Percentiles rank a stretch among this genome's conserved stretches.
phyloP scores from a whole-genome alignment of 1,140 invertebrate species.

The Bombyx mori region DNA sequence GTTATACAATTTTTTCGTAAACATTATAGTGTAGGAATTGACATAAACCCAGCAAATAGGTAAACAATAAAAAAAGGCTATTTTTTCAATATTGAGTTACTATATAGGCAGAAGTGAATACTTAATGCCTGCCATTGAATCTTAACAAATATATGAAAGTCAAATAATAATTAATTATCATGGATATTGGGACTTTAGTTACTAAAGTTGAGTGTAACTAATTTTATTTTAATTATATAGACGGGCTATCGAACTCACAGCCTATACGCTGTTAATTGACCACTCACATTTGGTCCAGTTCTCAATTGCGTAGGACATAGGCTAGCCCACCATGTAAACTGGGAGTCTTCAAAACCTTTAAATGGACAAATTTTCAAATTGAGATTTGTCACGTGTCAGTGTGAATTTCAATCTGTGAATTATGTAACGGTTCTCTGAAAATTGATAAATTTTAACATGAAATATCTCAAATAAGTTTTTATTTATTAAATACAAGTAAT shows the following conservation, averaged over 20 bases:
- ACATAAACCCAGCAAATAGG: constrained; percentile 13
- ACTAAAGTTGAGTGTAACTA: constrained; percentile 18
- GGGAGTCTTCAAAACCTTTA: too few relatives aligned
- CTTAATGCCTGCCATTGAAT: constrained; percentile 8
- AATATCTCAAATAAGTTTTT: neutral
- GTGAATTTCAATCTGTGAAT: neutral
- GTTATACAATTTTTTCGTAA: neutral
- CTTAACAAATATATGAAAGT: constrained; percentile 15
- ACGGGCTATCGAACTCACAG: too few relatives aligned
- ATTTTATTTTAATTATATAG: constrained; percentile 9
- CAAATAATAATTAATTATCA: constrained; percentile 32
- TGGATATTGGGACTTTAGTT: constrained; percentile 6
- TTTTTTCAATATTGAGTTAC: constrained; percentile 18
- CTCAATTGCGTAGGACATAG: too few relatives aligned
- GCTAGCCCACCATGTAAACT: too few relatives aligned
- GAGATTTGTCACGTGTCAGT: neutral
- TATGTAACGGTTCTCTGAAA: neutral
- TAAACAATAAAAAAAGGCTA: constrained; percentile 7
- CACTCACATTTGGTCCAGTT: too few relatives aligned
- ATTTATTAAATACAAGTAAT: neutral
- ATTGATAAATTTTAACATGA: neutral
- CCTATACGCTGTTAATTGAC: too few relatives aligned
- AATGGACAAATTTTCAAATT: constrained; percentile 1
- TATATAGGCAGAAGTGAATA: constrained; percentile 17
- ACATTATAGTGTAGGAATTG: constrained; percentile 26